Evolutionary conservation across 1,140 invertebrate species (phyloP).

Genomic region (Drosophila bocki): DNA sequence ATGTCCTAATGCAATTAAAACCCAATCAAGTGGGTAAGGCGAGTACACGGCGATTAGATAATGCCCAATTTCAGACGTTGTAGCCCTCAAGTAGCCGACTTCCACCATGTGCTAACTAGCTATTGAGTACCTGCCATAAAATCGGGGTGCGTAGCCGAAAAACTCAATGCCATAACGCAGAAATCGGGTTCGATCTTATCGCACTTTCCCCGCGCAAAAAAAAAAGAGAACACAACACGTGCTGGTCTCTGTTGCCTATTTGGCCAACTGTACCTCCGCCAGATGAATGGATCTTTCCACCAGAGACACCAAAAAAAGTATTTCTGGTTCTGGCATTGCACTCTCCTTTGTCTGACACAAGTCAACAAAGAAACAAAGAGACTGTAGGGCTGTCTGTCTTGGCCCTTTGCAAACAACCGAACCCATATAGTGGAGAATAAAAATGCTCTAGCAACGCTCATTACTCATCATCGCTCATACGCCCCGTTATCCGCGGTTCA

Average conservation of each 20-base stretch:
- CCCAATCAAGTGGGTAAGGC: slow-evolving; percentile 39
- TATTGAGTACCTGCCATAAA: slow-evolving; percentile 16
- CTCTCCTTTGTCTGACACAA: slow-evolving; percentile 27
- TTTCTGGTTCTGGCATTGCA: slow-evolving; percentile 2
- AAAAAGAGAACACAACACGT: slow-evolving; percentile 15
- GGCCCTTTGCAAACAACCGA: slow-evolving; percentile 20
- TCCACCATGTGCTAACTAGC: slow-evolving; percentile 48
- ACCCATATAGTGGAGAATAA: not conserved
- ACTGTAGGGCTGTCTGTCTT: slow-evolving; percentile 9
- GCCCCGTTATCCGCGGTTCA: slow-evolving; percentile 15
- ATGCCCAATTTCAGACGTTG: slow-evolving; percentile 20
- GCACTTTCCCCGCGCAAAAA: slow-evolving; percentile 31
- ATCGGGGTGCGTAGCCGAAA: slow-evolving; percentile 34
- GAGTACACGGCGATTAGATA: slow-evolving; percentile 64
- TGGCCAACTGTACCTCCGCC: slow-evolving; percentile 52
- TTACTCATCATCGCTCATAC: slow-evolving; percentile 40
- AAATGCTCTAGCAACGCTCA: slow-evolving; percentile 1
- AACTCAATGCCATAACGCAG: slow-evolving; percentile 30
- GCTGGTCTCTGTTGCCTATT: slow-evolving; percentile 5
- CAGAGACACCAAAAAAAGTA: slow-evolving; percentile 3
- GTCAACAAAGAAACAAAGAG: slow-evolving; percentile 45
- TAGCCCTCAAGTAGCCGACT: slow-evolving; percentile 28
- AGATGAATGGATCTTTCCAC: slow-evolving; percentile 41
- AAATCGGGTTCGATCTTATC: slow-evolving; percentile 34
- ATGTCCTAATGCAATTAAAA: slow-evolving; percentile 69